These are phyloP conservation scores for Oplegnathus fasciatus DNA, from an alignment of 2,113 vertebrate genomes.

Conservation along the genomic window DNA sequence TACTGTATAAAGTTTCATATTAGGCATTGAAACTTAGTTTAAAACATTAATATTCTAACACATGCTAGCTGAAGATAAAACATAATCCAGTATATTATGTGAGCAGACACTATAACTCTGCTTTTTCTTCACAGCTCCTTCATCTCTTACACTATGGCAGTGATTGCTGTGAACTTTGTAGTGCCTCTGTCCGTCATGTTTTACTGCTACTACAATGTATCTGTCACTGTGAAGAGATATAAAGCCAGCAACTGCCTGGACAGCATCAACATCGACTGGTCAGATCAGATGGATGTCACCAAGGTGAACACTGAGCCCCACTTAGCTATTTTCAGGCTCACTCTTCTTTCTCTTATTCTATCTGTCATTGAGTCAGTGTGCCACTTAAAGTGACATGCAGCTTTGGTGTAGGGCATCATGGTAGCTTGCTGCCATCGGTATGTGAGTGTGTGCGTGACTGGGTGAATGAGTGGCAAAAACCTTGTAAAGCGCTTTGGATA, in stretches of 20 bases:
- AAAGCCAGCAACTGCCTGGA: conserved; percentile 84
- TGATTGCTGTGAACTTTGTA: conserved; percentile 93
- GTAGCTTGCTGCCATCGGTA: no score
- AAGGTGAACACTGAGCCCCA: conserved; percentile 85
- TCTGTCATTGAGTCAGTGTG: background rate
- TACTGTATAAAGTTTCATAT: no score
- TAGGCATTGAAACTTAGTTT: background rate
- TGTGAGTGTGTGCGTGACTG: no score
- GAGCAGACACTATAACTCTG: background rate
- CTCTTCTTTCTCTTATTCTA: background rate
- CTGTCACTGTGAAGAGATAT: conserved; percentile 87
- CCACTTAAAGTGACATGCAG: background rate
- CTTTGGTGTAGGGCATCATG: background rate
- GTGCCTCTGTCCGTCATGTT: conserved; percentile 94
- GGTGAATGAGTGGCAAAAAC: no score
- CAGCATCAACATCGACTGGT: conserved; percentile 90
- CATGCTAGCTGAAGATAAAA: background rate
- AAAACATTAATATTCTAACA: background rate
- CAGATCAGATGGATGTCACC: conserved; percentile 95
- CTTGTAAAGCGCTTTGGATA: no score
- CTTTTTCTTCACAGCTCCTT: conserved; percentile 89
- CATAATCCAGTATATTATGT: background rate
- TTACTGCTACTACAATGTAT: conserved; percentile 96
- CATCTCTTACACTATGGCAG: conserved; percentile 96
- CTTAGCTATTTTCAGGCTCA: background rate